A percentile compares a stretch with the other conserved stretches of the same genome.
Conservation (phyloP, 2,888 invertebrate genomes). For the Dromius quadrimaculatus region DNA sequence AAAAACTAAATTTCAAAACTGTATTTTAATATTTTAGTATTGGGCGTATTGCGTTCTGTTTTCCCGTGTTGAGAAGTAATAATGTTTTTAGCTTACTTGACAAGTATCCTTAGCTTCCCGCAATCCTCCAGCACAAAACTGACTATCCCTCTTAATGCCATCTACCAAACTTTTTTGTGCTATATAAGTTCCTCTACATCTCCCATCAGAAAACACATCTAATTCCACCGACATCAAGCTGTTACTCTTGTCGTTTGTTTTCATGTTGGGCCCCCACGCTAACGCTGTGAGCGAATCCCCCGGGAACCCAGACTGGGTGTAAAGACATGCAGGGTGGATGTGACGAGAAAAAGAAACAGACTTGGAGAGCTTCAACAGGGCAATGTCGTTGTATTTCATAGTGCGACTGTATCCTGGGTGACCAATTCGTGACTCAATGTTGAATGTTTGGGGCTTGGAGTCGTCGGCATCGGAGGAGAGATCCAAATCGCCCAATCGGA, state of each 20-base stretch:
- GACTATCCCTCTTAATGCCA: constrained; percentile 41
- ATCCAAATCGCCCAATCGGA: constrained; percentile 65
- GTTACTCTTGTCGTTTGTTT: background rate
- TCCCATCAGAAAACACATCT: background rate
- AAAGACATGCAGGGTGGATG: constrained; percentile 64
- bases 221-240: background rate
- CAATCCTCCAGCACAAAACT: constrained; percentile 52
- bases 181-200: background rate
- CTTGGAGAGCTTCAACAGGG: constrained; percentile 61
- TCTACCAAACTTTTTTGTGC: constrained; percentile 3
- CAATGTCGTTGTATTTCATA: constrained; percentile 65
- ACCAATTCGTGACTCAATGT: constrained; percentile 57
- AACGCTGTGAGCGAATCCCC: background rate
- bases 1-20: no score
- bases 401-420: constrained; percentile 61
- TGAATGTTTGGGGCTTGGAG: constrained; percentile 60
- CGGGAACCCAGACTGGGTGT: background rate
- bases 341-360: constrained; percentile 60
- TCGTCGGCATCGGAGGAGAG: constrained; percentile 60
- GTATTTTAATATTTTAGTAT: no score
- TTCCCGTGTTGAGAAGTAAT: no score
- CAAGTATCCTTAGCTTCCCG: constrained; percentile 39
- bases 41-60: no score
- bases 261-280: background rate
- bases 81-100: constrained; percentile 19